Percentiles rank a stretch among this genome's conserved stretches.
phyloP scores from a whole-genome alignment of 2,797 vertebrate species.

The Intellagama lesueurii region DNA sequence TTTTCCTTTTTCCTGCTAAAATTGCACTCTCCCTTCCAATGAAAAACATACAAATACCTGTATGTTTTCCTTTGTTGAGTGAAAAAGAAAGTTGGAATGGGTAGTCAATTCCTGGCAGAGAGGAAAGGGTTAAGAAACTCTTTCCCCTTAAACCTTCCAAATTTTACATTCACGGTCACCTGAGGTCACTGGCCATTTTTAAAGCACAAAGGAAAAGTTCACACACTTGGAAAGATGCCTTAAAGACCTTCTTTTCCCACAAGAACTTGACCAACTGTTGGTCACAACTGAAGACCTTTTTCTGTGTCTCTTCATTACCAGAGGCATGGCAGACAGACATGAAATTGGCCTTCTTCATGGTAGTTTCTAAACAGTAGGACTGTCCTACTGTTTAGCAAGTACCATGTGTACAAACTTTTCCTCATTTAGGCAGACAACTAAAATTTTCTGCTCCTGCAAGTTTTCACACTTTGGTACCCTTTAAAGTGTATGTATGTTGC shows the following conservation, averaged over 20 bases:
- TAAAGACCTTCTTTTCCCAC: neutral
- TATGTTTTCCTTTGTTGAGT: neutral
- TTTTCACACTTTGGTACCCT: too few relatives aligned
- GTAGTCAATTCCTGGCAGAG: neutral
- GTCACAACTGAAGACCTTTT: neutral
- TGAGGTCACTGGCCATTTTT: neutral
- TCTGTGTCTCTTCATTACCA: neutral
- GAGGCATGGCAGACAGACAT: neutral
- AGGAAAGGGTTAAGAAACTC: neutral
- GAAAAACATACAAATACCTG: too few relatives aligned
- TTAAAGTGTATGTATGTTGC: too few relatives aligned
- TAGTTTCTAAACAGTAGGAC: neutral
- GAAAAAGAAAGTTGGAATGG: neutral
- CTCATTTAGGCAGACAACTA: neutral
- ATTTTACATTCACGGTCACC: neutral
- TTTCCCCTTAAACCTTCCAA: neutral
- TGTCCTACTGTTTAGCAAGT: too few relatives aligned
- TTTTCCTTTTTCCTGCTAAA: too few relatives aligned
- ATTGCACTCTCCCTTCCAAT: too few relatives aligned
- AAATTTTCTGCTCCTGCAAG: too few relatives aligned
- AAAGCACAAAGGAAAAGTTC: neutral
- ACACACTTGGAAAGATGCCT: neutral
- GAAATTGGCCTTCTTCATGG: neutral
- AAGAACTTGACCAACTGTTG: neutral
- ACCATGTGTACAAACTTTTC: neutral